phyloP scores from a whole-genome alignment of 2,113 vertebrate species.

The Oophaga pumilio region DNA sequence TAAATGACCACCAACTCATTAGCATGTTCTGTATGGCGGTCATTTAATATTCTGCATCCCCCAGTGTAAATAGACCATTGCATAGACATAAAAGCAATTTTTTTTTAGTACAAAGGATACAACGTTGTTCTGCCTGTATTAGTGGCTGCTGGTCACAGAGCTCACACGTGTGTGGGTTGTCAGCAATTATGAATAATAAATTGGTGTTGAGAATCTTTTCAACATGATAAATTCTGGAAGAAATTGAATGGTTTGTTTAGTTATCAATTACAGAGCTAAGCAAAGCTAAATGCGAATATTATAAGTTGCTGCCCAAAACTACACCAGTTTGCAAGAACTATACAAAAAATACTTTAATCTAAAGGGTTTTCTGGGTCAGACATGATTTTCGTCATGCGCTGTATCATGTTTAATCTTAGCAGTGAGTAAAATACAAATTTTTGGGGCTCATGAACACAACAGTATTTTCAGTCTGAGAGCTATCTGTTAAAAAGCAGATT shows the following conservation, averaged over 20 bases:
- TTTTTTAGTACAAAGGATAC: slow-evolving; percentile 83
- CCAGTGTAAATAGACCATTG: no score
- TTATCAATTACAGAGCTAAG: not conserved
- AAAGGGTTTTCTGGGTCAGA: no score
- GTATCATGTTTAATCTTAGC: no score
- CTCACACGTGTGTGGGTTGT: slow-evolving; percentile 88
- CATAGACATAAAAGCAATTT: no score
- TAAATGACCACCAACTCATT: no score
- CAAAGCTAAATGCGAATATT: not conserved
- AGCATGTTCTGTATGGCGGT: no score
- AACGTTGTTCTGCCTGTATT: slow-evolving; percentile 93
- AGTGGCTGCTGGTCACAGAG: slow-evolving; percentile 89
- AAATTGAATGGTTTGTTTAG: not conserved
- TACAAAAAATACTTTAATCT: not conserved
- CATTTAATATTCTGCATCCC: no score
- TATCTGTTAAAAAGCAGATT: no score
- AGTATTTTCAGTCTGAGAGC: no score
- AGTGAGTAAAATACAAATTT: no score
- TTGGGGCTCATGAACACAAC: no score
- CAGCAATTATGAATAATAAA: slow-evolving; percentile 93
- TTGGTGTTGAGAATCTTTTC: slow-evolving; percentile 96
- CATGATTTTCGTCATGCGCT: no score
- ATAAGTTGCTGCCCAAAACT: not conserved
- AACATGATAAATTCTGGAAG: slow-evolving; percentile 81
- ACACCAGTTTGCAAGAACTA: not conserved